These are phyloP conservation scores for Plebejus melissa DNA, from an alignment of 2,888 invertebrate species.

Conservation along the genomic window DNA sequence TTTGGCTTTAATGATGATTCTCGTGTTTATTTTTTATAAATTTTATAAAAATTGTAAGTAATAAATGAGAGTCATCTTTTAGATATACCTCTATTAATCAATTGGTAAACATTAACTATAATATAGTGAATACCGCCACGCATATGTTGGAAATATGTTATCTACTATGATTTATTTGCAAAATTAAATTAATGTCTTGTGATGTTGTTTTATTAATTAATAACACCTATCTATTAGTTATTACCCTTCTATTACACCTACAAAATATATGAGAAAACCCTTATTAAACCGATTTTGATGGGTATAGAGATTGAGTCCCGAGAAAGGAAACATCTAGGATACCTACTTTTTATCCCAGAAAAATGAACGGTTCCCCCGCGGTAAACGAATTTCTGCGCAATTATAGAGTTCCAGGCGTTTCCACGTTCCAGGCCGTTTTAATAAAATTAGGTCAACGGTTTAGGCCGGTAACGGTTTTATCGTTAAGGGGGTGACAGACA, in stretches of 20 bases:
- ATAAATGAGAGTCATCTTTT: conserved; percentile 2
- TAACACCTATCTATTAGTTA: background rate
- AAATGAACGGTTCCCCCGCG: too few species aligned
- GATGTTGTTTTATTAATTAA: background rate
- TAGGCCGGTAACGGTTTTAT: too few species aligned
- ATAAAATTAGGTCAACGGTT: too few species aligned
- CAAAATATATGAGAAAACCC: background rate
- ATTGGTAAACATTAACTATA: background rate
- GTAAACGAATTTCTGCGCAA: too few species aligned
- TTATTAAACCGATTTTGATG: too few species aligned
- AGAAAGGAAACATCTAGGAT: too few species aligned
- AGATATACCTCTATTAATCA: background rate
- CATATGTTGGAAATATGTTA: background rate
- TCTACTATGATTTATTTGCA: background rate
- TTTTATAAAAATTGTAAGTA: conserved; percentile 5
- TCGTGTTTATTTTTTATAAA: conserved; percentile 9
- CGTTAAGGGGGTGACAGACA: too few species aligned
- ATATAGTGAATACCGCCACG: background rate
- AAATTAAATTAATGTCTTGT: background rate
- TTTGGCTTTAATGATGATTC: conserved; percentile 6
- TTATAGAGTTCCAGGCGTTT: too few species aligned
- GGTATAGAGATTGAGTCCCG: too few species aligned
- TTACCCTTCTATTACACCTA: background rate
- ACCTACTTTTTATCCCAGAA: too few species aligned
- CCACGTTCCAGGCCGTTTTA: too few species aligned